Base-by-base conservation (phyloP, 2,888 invertebrate species). In the Drosophila cognata region DNA sequence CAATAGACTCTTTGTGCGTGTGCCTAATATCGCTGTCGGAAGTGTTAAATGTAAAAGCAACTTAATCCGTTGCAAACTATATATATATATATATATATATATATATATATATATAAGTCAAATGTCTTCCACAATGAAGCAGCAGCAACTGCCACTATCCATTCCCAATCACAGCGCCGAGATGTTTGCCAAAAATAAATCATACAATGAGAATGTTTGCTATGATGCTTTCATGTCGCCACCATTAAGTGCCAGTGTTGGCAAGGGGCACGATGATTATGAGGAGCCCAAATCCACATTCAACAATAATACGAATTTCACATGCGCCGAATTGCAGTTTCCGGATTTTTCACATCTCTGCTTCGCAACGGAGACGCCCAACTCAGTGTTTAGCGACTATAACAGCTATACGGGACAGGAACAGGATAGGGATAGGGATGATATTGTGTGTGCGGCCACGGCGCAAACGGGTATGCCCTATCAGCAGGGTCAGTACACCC, bases 311-410 rank as follows among this genome's bases (percentile, higher is more conserved):
- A 6, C 55, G 21, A 77, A 81, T 60, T 92, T 91, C 51, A 62
- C 80, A 38, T 81, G 82, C 50, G 84, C 81, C 7, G 92, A 92
- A 13, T 67, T 88, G 57, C 91, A 92, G 70, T 92, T 91, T 78
- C 84, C 88, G 63, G 92, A 92, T 67, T 91, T 91, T 60, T 91
- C 92, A 53, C 90, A 80, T 81, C 87, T 84, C 28, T 89, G 83
- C 74, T 90, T 88, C 41, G 82, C 88, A 38, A 89, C 90, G 50
- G 93, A 93, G 71, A 93, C 93, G 25, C 93, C 93, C 5, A 93
- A 87, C 50, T 93, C 93, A n/a, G 91, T 92, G 56, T 93, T 92
- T 60, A 89, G 92, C 48, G 90, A 91, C n/a, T 70, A 85, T 36
- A 74, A 81, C 4, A 79, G 50, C 36, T 77, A 74, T 18, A 52